Evolutionary conservation across 2,888 invertebrate genomes (phyloP), one percentile per base, ranked within the genome.

Genomic region (Crocallis elinguaria): DNA sequence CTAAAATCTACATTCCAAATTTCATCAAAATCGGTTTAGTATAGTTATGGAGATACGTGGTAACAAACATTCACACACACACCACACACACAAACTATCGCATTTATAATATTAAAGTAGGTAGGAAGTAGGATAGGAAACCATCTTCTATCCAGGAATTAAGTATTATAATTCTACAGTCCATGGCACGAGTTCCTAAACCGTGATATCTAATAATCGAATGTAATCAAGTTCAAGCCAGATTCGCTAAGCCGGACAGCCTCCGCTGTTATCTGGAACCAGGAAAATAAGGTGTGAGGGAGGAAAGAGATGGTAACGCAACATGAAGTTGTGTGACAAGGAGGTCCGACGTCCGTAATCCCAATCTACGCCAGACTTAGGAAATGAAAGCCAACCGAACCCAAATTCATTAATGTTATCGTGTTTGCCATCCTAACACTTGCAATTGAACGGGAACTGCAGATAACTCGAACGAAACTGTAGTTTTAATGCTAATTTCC

Each of bases 381-480:
- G 79, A 79, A 82, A 83, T 82, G 81, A 79, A 82, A 81, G 76
- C 75, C 73, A 76, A 69, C 75, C 74, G 73, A 82, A 83, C 81
- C 79, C 76, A 82, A 83, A 84, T 84, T 82, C 79, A 82, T 83
- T 83, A 82, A 77, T 79, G 80, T 79, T 81, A 83, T 83, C 82
- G 74, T 75, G 72, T 74, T 73, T 73, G 71, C 79, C 73, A 75
- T 79, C 75, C 78, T 67, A 67, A 72, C 66, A 67, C 66, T 69
- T 71, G 71, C 75, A 63, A 66, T 67, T 69, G 70, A 67, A 71
- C 69, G 69, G 66, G 69, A 70, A 64, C 57, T 70, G 66, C 63
- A 73, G 70, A 77, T 71, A 73, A 62, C 64, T 63, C 19, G 27
- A 42, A 27, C 25, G 13, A 33, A 44, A 33, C n/a, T 13, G 4